Percentiles rank a stretch among this genome's conserved stretches.
Evolutionary conservation across 2,888 invertebrate genomes (phyloP).

Genomic region (Allacma fusca): DNA sequence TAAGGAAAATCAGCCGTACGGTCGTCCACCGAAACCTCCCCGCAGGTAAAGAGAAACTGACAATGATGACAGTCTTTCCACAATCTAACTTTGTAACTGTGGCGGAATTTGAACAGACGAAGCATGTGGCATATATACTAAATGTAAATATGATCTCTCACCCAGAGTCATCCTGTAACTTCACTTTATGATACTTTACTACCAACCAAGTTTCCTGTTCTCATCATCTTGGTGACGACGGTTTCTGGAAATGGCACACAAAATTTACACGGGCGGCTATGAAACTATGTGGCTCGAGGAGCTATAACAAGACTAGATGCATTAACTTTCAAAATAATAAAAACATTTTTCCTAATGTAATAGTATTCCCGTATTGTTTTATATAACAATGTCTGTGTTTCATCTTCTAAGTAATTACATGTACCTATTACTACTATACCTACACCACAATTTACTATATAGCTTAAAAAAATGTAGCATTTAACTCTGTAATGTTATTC

Average conservation of each 20-base stretch:
- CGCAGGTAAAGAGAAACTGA: constrained; percentile 43
- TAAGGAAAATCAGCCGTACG: constrained; percentile 38
- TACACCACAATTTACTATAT: too few species aligned
- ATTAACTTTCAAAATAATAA: constrained; percentile 6
- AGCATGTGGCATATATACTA: constrained; percentile 4
- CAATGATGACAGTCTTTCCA: neutral
- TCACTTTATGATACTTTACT: constrained; percentile 5
- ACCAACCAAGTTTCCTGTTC: constrained; percentile 10
- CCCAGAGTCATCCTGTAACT: constrained; percentile 41
- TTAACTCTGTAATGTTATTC: too few species aligned
- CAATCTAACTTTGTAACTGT: neutral
- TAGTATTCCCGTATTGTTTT: neutral
- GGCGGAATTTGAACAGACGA: too few species aligned
- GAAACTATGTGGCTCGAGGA: constrained; percentile 18
- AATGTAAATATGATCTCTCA: constrained; percentile 8
- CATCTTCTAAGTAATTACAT: too few species aligned
- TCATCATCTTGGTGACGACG: constrained; percentile 21
- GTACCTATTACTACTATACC: too few species aligned
- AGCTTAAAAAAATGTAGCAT: too few species aligned
- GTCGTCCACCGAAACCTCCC: constrained; percentile 50
- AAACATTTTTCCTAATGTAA: neutral
- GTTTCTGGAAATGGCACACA: constrained; percentile 24
- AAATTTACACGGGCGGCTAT: constrained; percentile 4
- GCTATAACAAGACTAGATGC: constrained; percentile 33
- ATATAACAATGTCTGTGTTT: neutral